phyloP scores from a whole-genome alignment of 2,888 invertebrate species.

The Trichogramma evanescens region DNA sequence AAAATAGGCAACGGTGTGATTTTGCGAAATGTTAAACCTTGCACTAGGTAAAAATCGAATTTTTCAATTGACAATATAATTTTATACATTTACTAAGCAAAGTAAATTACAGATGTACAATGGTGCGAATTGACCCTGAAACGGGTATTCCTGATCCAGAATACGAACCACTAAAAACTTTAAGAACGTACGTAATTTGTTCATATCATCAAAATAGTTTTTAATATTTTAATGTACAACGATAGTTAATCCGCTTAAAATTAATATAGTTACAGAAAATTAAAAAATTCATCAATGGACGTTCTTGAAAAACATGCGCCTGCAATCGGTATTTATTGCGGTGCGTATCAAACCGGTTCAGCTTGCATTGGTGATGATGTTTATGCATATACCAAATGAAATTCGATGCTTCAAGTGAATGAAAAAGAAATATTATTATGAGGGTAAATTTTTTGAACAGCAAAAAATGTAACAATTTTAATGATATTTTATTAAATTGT shows the following conservation, averaged over 20 bases:
- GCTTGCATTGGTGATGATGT: slow-evolving; percentile 51
- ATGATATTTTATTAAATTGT: too few species aligned
- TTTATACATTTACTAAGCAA: background rate
- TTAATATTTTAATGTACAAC: slow-evolving; percentile 3
- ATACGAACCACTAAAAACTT: slow-evolving; percentile 51
- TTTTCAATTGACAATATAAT: background rate
- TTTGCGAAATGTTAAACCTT: slow-evolving; percentile 52
- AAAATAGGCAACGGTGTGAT: slow-evolving; percentile 50
- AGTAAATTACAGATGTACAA: slow-evolving; percentile 41
- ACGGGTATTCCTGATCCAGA: slow-evolving; percentile 45
- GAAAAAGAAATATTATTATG: too few species aligned
- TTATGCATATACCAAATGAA: slow-evolving; percentile 35
- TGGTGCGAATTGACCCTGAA: slow-evolving; percentile 49
- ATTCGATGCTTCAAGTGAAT: background rate
- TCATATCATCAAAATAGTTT: background rate
- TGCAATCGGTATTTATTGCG: slow-evolving; percentile 51
- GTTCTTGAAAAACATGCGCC: slow-evolving; percentile 43
- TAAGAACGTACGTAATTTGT: slow-evolving; percentile 47
- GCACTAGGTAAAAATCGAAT: slow-evolving; percentile 47
- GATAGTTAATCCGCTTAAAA: background rate
- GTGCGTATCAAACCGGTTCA: slow-evolving; percentile 46
- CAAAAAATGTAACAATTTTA: too few species aligned
- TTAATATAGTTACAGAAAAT: slow-evolving; percentile 29
- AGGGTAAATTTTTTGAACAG: too few species aligned
- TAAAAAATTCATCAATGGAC: slow-evolving; percentile 26